These are phyloP conservation scores for Laticauda laticaudata DNA, from an alignment of 2,113 vertebrate genomes.

Conservation along the genomic window DNA sequence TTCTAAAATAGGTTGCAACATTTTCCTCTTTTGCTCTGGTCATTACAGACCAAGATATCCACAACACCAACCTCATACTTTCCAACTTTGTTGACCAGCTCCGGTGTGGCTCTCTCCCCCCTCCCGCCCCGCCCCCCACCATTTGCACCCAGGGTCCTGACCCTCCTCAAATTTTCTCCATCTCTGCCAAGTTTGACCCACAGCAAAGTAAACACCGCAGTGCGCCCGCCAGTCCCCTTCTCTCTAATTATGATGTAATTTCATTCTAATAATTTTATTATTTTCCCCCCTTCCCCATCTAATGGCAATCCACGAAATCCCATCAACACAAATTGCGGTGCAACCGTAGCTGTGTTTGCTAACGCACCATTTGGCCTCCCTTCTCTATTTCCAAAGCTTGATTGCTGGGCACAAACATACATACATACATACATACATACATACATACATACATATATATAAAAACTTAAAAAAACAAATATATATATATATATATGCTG, in stretches of 20 bases:
- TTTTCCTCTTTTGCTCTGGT: not conserved
- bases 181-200: not conserved
- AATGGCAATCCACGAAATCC: not conserved
- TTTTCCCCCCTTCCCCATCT: not conserved
- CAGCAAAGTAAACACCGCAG: not conserved
- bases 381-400: not conserved
- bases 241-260: not conserved
- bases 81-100: not conserved
- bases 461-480: too few relatives aligned
- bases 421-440: too few relatives aligned
- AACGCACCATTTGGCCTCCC: not conserved
- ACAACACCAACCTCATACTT: too few relatives aligned
- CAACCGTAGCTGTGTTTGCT: not conserved
- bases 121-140: too few relatives aligned
- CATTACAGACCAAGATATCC: not conserved
- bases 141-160: too few relatives aligned
- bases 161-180: too few relatives aligned
- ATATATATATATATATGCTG: too few relatives aligned
- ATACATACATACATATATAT: too few relatives aligned
- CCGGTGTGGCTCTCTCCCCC: too few relatives aligned
- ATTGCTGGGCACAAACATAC: not conserved
- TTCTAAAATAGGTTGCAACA: not conserved
- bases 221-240: accelerated
- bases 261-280: not conserved
- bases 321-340: not conserved